phyloP scores from a whole-genome alignment of 2,888 invertebrate species.

The Dynastes maya region DNA sequence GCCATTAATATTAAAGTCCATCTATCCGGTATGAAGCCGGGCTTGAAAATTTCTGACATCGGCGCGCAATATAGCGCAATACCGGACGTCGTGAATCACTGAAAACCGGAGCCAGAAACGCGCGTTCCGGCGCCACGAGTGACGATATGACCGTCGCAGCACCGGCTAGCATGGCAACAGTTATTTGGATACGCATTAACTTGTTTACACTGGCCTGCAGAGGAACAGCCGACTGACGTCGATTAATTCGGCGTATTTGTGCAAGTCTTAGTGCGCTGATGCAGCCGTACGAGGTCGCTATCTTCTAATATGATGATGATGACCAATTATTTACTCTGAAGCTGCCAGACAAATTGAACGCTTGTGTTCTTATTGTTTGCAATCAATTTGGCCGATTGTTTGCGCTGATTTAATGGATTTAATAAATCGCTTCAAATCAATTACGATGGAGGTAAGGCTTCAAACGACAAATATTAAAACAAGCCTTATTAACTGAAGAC shows the following conservation, averaged over 20 bases:
- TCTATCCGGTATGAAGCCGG: slow-evolving; percentile 28
- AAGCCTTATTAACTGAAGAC: too few relatives aligned
- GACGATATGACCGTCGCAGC: slow-evolving; percentile 45
- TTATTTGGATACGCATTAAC: slow-evolving; percentile 60
- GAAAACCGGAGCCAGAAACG: slow-evolving; percentile 54
- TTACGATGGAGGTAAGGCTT: not conserved
- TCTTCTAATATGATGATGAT: slow-evolving; percentile 13
- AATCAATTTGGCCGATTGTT: slow-evolving; percentile 30
- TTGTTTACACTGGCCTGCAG: slow-evolving; percentile 54
- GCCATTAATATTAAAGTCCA: slow-evolving; percentile 37
- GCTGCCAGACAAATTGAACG: not conserved
- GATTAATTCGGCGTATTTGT: slow-evolving; percentile 31
- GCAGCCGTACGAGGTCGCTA: not conserved
- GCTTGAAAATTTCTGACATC: slow-evolving; percentile 31
- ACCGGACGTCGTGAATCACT: slow-evolving; percentile 57
- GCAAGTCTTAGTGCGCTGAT: slow-evolving; percentile 38
- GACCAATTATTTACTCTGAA: slow-evolving; percentile 10
- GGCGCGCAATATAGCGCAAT: slow-evolving; percentile 21
- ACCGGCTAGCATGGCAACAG: slow-evolving; percentile 52
- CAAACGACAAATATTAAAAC: not conserved
- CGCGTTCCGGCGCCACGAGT: slow-evolving; percentile 53
- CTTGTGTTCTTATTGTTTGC: slow-evolving; percentile 26
- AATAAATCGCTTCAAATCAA: slow-evolving; percentile 14
- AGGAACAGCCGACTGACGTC: slow-evolving; percentile 12
- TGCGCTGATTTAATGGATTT: slow-evolving; percentile 19